Evolutionary conservation across 2,797 vertebrate genomes (phyloP), one percentile per base, ranked within the genome.

Genomic region (Apodemus agrarius): DNA sequence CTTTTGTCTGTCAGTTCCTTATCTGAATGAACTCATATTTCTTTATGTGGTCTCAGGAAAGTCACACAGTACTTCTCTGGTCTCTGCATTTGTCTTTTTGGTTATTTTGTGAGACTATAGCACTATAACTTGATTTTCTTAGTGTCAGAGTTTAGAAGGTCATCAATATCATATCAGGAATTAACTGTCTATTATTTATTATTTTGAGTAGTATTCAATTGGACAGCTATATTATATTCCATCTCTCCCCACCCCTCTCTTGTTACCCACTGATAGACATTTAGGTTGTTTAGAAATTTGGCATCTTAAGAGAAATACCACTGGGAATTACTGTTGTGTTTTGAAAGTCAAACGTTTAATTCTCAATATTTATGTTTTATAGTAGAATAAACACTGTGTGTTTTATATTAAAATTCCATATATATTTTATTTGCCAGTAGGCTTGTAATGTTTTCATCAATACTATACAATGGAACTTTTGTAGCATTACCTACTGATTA

Each of bases 331-430:
- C 43, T 69, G 54, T 26, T 46, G 2, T 67, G 6, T 57, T 80
- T 90, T 94, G 13, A 46, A 69, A 81, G 61, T 92, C 79, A 92
- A 82, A 75, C 7, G 65, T 78, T 93, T 43, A 79, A 83, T 92
- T 84, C 8, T 94, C n/a, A 79, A 61, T 80, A 86, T 79, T 63
- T 46, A n/a, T 67, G 2, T 74, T 91, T 92, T 54, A 49, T 1
- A 59, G 11, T 54, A 69, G 69, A 83, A 21, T 52, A 72, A 95
- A 61, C 17, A 69, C 12, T 54, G 0, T 24, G 31, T 80, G 17
- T 49, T 59, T 40, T 86, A 63, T 82, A 74, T 90, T 89, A 16
- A 74, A 61, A 92, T 78, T 94, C 14, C 11, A 65, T 3, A 19
- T 59, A 6, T 0, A 61, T 86, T 81, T 74, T 78, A 69, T 52